These are phyloP conservation scores for Abscondita cerata DNA, from an alignment of 2,888 invertebrate genomes.

Conservation along the genomic window DNA sequence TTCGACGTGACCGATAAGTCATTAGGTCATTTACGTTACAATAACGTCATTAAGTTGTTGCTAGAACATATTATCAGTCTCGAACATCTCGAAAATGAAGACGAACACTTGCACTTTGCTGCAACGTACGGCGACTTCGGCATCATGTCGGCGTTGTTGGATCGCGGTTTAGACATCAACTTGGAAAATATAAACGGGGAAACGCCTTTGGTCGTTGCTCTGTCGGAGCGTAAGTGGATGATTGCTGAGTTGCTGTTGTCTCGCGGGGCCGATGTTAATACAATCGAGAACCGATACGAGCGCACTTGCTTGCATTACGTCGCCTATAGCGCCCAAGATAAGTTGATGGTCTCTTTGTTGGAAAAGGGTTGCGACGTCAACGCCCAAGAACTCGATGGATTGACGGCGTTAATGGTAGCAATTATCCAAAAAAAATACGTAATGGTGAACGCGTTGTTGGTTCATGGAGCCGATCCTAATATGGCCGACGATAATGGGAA, in stretches of 20 bases:
- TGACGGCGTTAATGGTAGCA: not conserved
- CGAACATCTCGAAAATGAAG: not conserved
- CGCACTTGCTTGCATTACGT: not conserved
- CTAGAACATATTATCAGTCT: not conserved
- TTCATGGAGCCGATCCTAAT: not conserved
- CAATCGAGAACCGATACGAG: not conserved
- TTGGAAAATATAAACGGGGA: not conserved
- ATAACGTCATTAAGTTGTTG: not conserved
- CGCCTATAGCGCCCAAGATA: not conserved
- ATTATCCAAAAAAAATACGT: too few relatives aligned
- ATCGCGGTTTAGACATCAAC: conserved; percentile 4
- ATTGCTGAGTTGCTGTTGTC: not conserved
- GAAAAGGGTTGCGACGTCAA: not conserved
- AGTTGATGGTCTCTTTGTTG: too few relatives aligned
- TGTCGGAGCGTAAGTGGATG: not conserved
- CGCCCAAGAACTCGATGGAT: not conserved
- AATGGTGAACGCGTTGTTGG: not conserved
- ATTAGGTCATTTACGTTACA: not conserved
- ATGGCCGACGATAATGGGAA: not conserved
- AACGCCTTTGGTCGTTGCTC: conserved; percentile 4
- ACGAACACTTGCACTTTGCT: not conserved
- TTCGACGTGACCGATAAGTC: not conserved
- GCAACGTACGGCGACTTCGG: not conserved
- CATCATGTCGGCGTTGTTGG: not conserved
- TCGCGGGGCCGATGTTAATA: not conserved